phyloP scores from a whole-genome alignment of 2,888 invertebrate genomes.

The Pardosa pseudoannulata region DNA sequence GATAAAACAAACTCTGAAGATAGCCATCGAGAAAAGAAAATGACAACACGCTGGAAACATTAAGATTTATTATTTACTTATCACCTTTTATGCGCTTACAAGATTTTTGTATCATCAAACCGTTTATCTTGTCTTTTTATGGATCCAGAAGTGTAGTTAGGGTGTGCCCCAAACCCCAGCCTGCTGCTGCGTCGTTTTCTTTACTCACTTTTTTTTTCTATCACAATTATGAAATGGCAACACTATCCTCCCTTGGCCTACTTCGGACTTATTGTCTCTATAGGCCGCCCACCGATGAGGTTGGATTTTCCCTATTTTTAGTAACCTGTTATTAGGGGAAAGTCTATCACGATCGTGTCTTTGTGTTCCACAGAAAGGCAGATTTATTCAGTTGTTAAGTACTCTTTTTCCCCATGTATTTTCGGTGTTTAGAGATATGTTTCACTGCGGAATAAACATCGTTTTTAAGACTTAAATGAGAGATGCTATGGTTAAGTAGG shows the following conservation, averaged over 20 bases:
- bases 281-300: neutral
- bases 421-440: neutral
- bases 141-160: neutral
- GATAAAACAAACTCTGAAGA: neutral
- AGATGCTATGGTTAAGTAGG: neutral
- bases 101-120: neutral
- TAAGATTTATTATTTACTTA: neutral
- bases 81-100: neutral
- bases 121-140: neutral
- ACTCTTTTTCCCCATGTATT: neutral
- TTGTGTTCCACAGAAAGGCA: neutral
- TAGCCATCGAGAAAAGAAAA: neutral
- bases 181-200: neutral
- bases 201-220: no score
- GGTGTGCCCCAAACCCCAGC: neutral
- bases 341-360: slow-evolving; percentile 19
- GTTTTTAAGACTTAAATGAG: neutral
- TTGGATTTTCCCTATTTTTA: neutral
- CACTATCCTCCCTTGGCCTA: slow-evolving; percentile 19
- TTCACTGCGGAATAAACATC: neutral
- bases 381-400: slow-evolving; percentile 10
- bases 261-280: slow-evolving; percentile 11
- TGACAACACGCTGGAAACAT: neutral
- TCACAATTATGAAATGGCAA: neutral
- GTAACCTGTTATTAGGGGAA: neutral